A percentile compares a stretch with the other conserved stretches of the same genome.
Evolutionary conservation across 2,888 invertebrate species (phyloP).

Genomic region (Tachina fera): DNA sequence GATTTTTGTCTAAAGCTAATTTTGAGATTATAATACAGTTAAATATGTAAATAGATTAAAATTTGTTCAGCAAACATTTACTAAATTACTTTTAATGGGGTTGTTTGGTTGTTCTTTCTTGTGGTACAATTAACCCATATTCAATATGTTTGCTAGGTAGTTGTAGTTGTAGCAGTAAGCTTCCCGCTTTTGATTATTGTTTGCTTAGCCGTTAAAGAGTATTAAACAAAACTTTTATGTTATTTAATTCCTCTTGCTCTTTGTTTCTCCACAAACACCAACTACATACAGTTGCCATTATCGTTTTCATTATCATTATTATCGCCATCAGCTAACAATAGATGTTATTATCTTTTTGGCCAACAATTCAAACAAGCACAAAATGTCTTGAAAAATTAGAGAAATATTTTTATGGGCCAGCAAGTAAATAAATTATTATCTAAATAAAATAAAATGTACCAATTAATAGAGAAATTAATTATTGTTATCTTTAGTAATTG

Average conservation of each 20-base stretch:
- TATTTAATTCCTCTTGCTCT: slow-evolving; percentile 64
- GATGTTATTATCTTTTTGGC: slow-evolving; percentile 55
- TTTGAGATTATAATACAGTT: slow-evolving; percentile 67
- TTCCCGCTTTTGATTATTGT: slow-evolving; percentile 76
- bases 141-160: slow-evolving; percentile 54
- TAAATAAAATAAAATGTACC: neutral
- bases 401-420: slow-evolving; percentile 1
- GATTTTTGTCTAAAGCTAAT: slow-evolving; percentile 61
- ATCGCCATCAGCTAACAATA: slow-evolving; percentile 54
- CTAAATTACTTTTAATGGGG: slow-evolving; percentile 21
- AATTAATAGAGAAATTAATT: slow-evolving; percentile 5
- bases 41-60: slow-evolving; percentile 65
- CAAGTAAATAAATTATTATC: slow-evolving; percentile 25
- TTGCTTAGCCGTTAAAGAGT: slow-evolving; percentile 81
- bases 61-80: slow-evolving; percentile 28
- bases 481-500: neutral
- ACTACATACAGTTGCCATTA: slow-evolving; percentile 69
- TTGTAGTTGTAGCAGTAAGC: neutral
- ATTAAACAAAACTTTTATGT: slow-evolving; percentile 79
- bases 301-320: slow-evolving; percentile 42
- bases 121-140: slow-evolving; percentile 48
- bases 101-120: slow-evolving; percentile 8
- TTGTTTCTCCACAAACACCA: slow-evolving; percentile 72
- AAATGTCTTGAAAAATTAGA: slow-evolving; percentile 20
- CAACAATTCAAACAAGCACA: slow-evolving; percentile 20